phyloP scores from a whole-genome alignment of 1,140 invertebrate species.

The Drosophila busckii region DNA sequence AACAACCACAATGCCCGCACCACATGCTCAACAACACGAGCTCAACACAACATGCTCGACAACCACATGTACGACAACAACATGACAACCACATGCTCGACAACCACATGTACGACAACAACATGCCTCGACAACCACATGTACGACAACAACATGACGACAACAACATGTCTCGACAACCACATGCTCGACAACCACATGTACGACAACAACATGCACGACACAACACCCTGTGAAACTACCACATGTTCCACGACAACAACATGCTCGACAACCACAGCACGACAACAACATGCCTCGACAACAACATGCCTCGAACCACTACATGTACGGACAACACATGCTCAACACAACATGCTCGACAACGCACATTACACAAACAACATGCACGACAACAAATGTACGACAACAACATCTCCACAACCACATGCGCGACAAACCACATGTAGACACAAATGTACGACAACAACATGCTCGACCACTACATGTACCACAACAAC shows the following conservation, averaged over 20 bases:
- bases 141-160: not conserved
- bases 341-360: not conserved
- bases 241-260: not conserved
- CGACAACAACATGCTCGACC: not conserved
- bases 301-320: not conserved
- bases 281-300: not conserved
- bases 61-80: too few species aligned
- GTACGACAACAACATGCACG: not conserved
- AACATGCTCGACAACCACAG: not conserved
- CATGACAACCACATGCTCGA: not conserved
- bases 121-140: not conserved
- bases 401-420: not conserved
- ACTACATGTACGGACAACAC: not conserved
- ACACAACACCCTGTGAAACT: not conserved
- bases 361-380: not conserved
- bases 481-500: not conserved
- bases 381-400: not conserved
- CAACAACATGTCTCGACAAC: not conserved
- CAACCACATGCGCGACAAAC: not conserved
- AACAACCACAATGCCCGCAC: not conserved
- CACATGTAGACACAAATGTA: too few species aligned
- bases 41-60: too few species aligned
- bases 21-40: too few species aligned
- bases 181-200: not conserved
- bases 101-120: not conserved